These are phyloP conservation scores for Puntigrus tetrazona DNA, from an alignment of 2,113 vertebrate species.

Conservation along the genomic window DNA sequence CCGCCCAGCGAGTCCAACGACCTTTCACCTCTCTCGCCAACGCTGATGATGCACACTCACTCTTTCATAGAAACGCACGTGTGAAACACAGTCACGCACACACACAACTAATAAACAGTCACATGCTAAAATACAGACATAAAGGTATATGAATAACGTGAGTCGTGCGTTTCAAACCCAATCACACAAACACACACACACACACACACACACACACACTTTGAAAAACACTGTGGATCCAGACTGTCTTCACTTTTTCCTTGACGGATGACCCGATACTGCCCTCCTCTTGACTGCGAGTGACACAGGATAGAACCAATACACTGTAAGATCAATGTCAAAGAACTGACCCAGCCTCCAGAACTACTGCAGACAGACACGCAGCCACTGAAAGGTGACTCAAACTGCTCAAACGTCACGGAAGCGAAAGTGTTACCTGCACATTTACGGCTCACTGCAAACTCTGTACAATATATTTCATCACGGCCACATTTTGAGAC, in stretches of 20 bases:
- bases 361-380: slow-evolving; percentile 13
- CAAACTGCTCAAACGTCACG: neutral
- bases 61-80: slow-evolving; percentile 91
- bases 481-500: neutral
- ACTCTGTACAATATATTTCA: slow-evolving; percentile 38
- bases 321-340: slow-evolving; percentile 61
- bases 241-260: slow-evolving; percentile 33
- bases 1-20: slow-evolving; percentile 81
- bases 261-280: slow-evolving; percentile 32
- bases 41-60: slow-evolving; percentile 85
- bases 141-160: neutral
- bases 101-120: neutral
- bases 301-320: slow-evolving; percentile 69
- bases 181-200: slow-evolving; percentile 8
- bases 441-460: slow-evolving; percentile 17
- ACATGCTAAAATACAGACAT: slow-evolving; percentile 24
- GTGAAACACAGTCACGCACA: slow-evolving; percentile 64
- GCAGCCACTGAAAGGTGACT: slow-evolving; percentile 3
- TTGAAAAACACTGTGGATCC: slow-evolving; percentile 51
- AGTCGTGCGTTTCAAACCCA: neutral
- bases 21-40: slow-evolving; percentile 78
- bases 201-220: neutral
- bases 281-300: slow-evolving; percentile 26
- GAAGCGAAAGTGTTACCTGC: slow-evolving; percentile 4
- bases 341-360: slow-evolving; percentile 16